phyloP scores from a whole-genome alignment of 1,140 invertebrate genomes.

The Spodoptera litura region DNA sequence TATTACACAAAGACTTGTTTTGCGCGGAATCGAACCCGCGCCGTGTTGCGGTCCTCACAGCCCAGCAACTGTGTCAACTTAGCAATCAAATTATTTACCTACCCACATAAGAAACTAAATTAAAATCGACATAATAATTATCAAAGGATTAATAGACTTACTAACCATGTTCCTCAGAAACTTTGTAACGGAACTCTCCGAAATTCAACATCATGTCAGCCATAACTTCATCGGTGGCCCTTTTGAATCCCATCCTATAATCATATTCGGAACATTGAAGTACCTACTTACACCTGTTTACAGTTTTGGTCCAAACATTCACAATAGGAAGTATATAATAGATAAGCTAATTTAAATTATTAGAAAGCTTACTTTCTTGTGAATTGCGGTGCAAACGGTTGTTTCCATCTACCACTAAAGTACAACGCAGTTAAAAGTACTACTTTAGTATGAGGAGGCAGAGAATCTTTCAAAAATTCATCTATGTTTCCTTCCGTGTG shows the following conservation, averaged over 20 bases:
- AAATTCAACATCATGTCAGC: slow-evolving; percentile 74
- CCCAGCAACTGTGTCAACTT: too few species aligned
- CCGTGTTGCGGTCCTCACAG: too few species aligned
- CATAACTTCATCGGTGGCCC: slow-evolving; percentile 54
- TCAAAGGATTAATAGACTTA: background rate
- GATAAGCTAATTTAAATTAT: too few species aligned
- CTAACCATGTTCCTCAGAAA: slow-evolving; percentile 67
- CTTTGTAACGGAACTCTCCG: slow-evolving; percentile 66
- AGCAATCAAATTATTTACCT: too few species aligned
- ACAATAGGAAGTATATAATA: too few species aligned
- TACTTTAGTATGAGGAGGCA: slow-evolving; percentile 86
- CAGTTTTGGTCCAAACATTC: too few species aligned
- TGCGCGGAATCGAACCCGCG: too few species aligned
- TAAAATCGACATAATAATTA: background rate
- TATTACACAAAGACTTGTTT: too few species aligned
- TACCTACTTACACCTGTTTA: background rate
- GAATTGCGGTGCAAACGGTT: slow-evolving; percentile 87
- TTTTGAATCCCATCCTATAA: slow-evolving; percentile 72
- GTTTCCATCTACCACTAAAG: slow-evolving; percentile 92
- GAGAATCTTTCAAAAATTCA: slow-evolving; percentile 86
- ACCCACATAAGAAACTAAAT: too few species aligned
- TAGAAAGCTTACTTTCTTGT: slow-evolving; percentile 87
- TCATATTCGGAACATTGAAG: background rate
- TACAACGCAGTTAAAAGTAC: slow-evolving; percentile 92
- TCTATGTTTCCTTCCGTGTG: slow-evolving; percentile 90